Base-by-base conservation (phyloP, 2,113 vertebrate species). In the Pachycephala philippinensis region DNA sequence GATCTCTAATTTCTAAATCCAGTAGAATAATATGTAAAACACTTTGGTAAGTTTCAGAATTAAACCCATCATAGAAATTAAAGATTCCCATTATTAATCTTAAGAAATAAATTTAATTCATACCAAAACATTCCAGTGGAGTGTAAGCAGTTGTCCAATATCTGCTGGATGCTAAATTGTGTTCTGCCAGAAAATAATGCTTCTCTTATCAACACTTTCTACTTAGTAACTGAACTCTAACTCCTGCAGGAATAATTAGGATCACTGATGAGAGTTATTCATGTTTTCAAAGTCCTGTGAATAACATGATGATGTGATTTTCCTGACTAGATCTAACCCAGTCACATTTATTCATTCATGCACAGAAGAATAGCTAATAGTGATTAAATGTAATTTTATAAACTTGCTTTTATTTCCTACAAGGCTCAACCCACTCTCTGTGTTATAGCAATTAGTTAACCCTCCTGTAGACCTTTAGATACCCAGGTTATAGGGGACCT, bases 191-290 rank as follows among this genome's bases (percentile, higher is more conserved):
- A 91, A 93, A 72, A 70, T 47, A 93, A 94, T 82, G 53, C 10
- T 75, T 87, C 75, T 93, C 72, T 95, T 81, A 84, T 95, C 84
- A 84, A 84, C 40, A 12, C 23, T 87, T 96, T 82, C 61, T 94
- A 70, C 60, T 92, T 90, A 93, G 63, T 50, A 75, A 89, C 68
- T 84, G 81, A 92, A 78, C 91, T 96, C 70, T 77, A 37, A 3
- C 81, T 92, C 88, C 74, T 88, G 16, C 26, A 90, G 80, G 87
- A 96, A 94, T 95, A 96, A 97, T 93, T 94, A 95, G 83, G 44
- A 89, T 89, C 75, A 39, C 31, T 89, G 57, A 77, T 8, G 24
- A 95, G 79, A 89, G 52, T 92, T 66, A 84, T 75, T 84, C 26
- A 60, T 35, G 17, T 89, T 84, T 95, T 92, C 53, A 69, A 71